phyloP scores from a whole-genome alignment of 1,140 invertebrate genomes.

The Nasonia longicornis region DNA sequence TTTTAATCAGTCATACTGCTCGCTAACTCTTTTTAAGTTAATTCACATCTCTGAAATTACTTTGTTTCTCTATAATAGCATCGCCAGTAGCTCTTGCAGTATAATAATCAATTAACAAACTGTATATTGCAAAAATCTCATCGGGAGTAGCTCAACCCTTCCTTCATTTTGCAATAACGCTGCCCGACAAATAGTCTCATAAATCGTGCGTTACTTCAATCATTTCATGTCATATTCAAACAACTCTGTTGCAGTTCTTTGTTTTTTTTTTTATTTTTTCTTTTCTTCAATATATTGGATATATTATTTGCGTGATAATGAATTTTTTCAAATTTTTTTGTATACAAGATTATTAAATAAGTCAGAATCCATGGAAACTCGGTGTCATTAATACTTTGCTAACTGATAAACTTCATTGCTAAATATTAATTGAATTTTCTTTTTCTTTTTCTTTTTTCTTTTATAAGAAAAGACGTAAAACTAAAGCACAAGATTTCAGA shows the following conservation, averaged over 20 bases:
- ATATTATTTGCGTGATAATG: constrained; percentile 20
- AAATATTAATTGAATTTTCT: background rate
- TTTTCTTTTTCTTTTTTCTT: background rate
- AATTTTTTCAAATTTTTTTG: constrained; percentile 23
- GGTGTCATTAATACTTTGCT: constrained; percentile 42
- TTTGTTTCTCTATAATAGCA: constrained; percentile 6
- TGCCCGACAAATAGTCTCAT: background rate
- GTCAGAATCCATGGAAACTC: background rate
- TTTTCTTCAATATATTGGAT: constrained; percentile 23
- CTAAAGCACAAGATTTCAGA: background rate
- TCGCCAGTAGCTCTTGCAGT: constrained; percentile 20
- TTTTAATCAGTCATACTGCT: constrained; percentile 37
- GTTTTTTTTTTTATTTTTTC: constrained; percentile 14
- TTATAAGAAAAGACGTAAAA: background rate
- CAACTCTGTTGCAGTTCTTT: background rate
- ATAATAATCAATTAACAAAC: constrained; percentile 14
- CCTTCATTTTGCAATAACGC: background rate
- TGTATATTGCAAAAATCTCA: constrained; percentile 20
- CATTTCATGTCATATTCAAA: constrained; percentile 20
- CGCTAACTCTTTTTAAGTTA: background rate
- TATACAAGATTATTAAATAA: constrained; percentile 38
- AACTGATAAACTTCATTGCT: background rate
- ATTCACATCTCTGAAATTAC: constrained; percentile 19
- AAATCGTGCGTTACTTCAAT: background rate
- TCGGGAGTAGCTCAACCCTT: constrained; percentile 1